phyloP scores from a whole-genome alignment of 2,797 vertebrate species.

The Eidolon dupreanum region DNA sequence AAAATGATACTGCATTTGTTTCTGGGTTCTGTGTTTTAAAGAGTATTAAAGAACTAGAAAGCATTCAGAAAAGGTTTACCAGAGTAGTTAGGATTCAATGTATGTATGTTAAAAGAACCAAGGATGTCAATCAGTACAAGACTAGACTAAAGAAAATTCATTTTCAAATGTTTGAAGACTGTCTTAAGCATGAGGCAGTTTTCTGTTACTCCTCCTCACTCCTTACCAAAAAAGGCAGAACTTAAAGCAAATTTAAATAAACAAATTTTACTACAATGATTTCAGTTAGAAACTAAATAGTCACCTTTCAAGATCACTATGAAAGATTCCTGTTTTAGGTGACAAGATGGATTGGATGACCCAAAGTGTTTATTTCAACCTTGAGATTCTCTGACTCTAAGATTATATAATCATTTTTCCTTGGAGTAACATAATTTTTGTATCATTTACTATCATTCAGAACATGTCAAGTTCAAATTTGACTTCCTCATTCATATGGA shows the following conservation, averaged over 20 bases:
- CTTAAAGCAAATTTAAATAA: neutral
- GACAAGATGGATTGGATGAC: neutral
- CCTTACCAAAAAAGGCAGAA: neutral
- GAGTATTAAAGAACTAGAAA: neutral
- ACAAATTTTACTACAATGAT: neutral
- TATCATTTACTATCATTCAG: neutral
- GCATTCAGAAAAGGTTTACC: neutral
- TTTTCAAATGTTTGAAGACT: constrained; percentile 44
- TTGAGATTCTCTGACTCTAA: neutral
- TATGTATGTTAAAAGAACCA: neutral
- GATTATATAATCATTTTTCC: neutral
- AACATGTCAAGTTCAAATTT: constrained; percentile 23
- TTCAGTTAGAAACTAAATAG: constrained; percentile 26
- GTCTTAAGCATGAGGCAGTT: neutral
- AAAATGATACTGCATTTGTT: neutral
- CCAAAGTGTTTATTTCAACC: neutral
- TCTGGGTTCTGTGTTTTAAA: neutral
- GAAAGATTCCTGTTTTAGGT: neutral
- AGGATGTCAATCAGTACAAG: neutral
- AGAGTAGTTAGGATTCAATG: neutral
- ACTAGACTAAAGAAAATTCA: neutral
- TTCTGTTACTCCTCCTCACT: neutral
- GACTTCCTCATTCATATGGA: neutral
- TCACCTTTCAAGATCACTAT: neutral
- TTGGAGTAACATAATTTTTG: neutral